Conservation (phyloP, 2,797 vertebrate genomes). For the Chaetophractus vellerosus region DNA sequence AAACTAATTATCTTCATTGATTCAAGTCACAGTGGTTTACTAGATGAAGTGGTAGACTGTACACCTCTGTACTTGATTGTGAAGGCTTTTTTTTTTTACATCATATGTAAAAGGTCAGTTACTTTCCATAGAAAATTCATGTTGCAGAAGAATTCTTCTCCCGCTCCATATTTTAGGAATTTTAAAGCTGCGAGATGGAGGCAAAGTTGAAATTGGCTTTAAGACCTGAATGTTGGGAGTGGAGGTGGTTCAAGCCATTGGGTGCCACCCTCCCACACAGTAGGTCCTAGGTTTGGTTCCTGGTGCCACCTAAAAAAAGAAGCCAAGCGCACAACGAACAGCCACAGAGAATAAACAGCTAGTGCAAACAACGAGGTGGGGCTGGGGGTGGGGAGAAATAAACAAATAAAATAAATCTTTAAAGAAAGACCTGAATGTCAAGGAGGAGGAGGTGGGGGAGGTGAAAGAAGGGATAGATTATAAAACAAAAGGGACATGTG, state of each 20-base stretch:
- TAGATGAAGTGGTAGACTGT: neutral
- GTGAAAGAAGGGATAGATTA: neutral
- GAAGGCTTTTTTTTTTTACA: neutral
- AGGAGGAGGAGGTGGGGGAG: neutral
- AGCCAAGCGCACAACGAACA: no score
- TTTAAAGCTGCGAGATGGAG: constrained; percentile 23
- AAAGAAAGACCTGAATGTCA: neutral
- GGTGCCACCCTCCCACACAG: no score
- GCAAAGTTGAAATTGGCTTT: constrained; percentile 40
- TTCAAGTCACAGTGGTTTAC: constrained; percentile 46
- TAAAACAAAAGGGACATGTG: neutral
- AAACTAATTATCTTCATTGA: neutral
- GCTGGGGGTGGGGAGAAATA: no score
- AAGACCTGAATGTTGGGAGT: neutral
- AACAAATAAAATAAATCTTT: no score
- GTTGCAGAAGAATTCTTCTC: neutral
- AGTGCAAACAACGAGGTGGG: no score
- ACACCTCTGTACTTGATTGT: constrained; percentile 43
- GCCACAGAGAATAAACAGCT: no score
- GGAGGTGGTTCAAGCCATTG: no score
- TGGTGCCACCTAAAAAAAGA: no score
- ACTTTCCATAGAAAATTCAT: constrained; percentile 33
- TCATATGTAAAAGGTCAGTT: neutral
- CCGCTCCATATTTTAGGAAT: neutral
- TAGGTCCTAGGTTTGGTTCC: no score